Evolutionary conservation across 2,113 vertebrate genomes (phyloP).

Genomic region (Brachyhypopomus occidentalis): DNA sequence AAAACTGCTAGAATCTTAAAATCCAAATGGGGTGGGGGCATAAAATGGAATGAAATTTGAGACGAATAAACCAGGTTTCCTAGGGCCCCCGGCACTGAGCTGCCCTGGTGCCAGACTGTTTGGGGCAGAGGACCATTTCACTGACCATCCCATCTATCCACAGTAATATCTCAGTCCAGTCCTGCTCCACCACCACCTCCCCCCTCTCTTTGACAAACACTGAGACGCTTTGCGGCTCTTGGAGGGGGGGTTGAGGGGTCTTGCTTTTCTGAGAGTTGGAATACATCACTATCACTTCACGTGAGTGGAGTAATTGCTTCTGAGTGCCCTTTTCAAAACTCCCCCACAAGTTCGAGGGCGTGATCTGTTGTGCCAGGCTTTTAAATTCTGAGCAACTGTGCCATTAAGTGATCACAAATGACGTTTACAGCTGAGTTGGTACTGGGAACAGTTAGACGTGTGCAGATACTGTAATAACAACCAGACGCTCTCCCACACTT

Average conservation of each 20-base stretch:
- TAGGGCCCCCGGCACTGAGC: too few relatives aligned
- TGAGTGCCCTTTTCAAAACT: conserved; percentile 51
- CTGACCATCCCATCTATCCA: too few relatives aligned
- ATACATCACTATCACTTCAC: conserved; percentile 54
- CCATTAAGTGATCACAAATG: conserved; percentile 36
- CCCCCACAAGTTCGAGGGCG: conserved; percentile 10
- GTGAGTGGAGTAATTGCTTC: conserved; percentile 51
- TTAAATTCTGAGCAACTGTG: conserved; percentile 23
- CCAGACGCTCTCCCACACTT: conserved; percentile 23
- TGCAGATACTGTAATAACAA: conserved; percentile 20
- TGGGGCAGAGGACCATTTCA: too few relatives aligned
- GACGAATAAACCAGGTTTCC: too few relatives aligned
- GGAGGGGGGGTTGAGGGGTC: background rate
- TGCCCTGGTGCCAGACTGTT: too few relatives aligned
- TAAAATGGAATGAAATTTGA: too few relatives aligned
- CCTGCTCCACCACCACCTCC: too few relatives aligned
- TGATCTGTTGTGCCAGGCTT: conserved; percentile 42
- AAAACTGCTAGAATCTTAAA: too few relatives aligned
- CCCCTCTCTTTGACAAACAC: background rate
- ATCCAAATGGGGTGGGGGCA: too few relatives aligned
- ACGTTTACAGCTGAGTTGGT: conserved; percentile 29
- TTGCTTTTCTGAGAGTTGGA: conserved; percentile 46
- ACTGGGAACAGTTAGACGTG: conserved; percentile 6
- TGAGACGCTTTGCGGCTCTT: background rate
- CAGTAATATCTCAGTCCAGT: too few relatives aligned